Percentiles rank a stretch among this genome's conserved stretches.
These are phyloP conservation scores for Poecile montanus DNA, from an alignment of 2,797 vertebrate genomes.

Conservation along the genomic window DNA sequence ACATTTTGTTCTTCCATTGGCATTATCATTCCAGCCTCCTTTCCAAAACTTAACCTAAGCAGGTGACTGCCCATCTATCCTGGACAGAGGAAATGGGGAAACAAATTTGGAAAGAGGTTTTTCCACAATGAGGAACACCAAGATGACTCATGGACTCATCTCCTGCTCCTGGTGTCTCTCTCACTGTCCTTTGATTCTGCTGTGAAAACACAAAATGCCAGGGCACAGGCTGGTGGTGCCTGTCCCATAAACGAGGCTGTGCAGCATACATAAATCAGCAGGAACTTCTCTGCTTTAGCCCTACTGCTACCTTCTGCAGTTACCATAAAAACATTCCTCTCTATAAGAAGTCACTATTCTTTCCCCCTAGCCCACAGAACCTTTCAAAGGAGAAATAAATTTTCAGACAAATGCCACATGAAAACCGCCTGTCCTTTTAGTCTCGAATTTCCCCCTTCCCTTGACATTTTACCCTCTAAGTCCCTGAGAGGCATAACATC, in stretches of 20 bases:
- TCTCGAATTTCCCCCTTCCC: neutral
- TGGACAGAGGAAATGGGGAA: neutral
- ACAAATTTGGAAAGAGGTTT: neutral
- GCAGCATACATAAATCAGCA: rapidly evolving
- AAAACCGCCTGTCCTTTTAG: neutral
- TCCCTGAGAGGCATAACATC: neutral
- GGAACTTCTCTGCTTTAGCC: neutral
- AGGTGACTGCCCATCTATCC: rapidly evolving
- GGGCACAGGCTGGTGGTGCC: neutral
- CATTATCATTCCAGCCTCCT: neutral
- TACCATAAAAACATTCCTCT: neutral
- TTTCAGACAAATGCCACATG: neutral
- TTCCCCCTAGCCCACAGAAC: neutral
- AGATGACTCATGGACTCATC: neutral
- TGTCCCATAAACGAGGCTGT: neutral
- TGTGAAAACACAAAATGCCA: neutral
- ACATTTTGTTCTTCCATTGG: neutral
- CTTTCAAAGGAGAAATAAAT: neutral
- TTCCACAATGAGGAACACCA: neutral
- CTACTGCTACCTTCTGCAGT: neutral
- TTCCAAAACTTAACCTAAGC: neutral
- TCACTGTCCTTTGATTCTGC: neutral
- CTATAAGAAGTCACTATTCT: neutral
- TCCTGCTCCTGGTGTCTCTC: neutral
- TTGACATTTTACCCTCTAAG: neutral